phyloP scores from a whole-genome alignment of 2,888 invertebrate species.

The Apotomis capreana region DNA sequence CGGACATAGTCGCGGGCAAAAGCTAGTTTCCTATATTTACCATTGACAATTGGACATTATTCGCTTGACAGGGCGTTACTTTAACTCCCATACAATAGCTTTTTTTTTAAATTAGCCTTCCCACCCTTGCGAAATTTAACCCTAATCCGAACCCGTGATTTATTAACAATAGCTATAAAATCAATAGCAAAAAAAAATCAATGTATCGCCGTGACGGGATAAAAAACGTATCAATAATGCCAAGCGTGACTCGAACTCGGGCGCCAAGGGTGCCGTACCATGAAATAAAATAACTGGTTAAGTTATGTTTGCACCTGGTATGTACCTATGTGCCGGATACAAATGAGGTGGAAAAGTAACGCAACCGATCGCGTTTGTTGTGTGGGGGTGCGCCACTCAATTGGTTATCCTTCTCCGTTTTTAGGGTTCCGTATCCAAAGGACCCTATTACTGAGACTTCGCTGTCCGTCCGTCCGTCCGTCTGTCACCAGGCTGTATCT shows the following conservation, averaged over 20 bases:
- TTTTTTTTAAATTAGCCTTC: constrained; percentile 23
- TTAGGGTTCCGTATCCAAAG: no score
- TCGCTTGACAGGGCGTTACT: constrained; percentile 12
- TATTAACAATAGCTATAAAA: constrained; percentile 23
- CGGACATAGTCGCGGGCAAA: no score
- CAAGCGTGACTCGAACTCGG: neutral
- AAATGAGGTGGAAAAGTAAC: neutral
- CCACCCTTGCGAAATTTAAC: constrained; percentile 26
- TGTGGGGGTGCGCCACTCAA: no score
- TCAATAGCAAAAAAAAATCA: constrained; percentile 36
- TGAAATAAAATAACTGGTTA: no score
- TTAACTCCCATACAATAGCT: constrained; percentile 4
- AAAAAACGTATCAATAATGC: constrained; percentile 12
- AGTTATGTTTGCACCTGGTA: no score
- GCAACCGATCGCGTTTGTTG: no score
- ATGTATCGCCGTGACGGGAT: constrained; percentile 5
- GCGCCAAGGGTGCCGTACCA: constrained; percentile 1
- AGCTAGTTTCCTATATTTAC: neutral
- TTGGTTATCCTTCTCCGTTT: no score
- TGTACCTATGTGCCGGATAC: no score
- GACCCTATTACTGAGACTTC: no score
- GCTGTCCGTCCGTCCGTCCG: no score
- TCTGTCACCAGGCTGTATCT: no score
- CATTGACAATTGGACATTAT: constrained; percentile 17
- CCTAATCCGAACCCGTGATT: constrained; percentile 6